Evolutionary conservation across 1,140 invertebrate genomes (phyloP).

Genomic region (Megalonaias nervosa): DNA sequence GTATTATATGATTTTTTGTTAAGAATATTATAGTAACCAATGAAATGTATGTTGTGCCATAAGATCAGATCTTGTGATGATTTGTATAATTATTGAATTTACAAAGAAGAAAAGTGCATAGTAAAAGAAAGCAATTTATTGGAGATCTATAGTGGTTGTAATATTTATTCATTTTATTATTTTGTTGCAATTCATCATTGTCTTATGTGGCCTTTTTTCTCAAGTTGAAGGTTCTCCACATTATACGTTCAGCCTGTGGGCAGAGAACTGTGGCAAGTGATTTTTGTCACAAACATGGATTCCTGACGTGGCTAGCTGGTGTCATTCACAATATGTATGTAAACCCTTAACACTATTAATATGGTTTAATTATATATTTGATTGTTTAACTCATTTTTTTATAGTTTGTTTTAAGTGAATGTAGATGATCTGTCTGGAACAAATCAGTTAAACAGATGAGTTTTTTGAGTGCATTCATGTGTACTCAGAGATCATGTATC

Average conservation of each 20-base stretch:
- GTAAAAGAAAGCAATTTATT: background rate
- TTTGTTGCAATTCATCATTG: background rate
- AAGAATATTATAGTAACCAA: too few species aligned
- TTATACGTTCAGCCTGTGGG: slow-evolving; percentile 48
- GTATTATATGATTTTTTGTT: too few species aligned
- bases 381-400: background rate
- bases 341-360: background rate
- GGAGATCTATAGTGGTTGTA: background rate
- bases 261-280: slow-evolving; percentile 48
- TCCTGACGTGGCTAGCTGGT: slow-evolving; percentile 51
- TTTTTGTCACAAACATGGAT: slow-evolving; percentile 52
- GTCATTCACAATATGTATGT: slow-evolving; percentile 41
- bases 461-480: too few species aligned
- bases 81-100: background rate
- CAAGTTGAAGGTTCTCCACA: slow-evolving; percentile 45
- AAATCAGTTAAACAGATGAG: too few species aligned
- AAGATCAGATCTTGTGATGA: background rate
- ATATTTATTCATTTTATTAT: background rate
- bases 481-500: too few species aligned
- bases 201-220: background rate
- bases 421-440: too few species aligned
- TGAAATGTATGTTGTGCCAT: background rate
- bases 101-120: background rate
- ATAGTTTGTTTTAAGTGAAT: background rate
- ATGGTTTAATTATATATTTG: background rate